phyloP scores from a whole-genome alignment of 1,140 invertebrate genomes.

The Drosophila ironensis region DNA sequence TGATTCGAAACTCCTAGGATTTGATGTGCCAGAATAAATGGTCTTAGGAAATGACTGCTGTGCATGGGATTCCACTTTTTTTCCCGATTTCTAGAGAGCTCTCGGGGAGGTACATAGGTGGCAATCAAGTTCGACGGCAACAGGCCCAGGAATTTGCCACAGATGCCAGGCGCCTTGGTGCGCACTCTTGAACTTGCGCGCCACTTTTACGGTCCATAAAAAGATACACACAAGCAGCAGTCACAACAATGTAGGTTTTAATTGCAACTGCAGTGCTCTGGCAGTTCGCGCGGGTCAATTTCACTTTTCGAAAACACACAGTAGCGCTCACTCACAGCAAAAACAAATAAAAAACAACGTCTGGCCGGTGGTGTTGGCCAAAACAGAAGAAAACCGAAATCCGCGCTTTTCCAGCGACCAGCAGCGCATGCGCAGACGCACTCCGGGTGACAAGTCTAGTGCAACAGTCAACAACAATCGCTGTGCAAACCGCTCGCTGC shows the following conservation, averaged over 20 bases:
- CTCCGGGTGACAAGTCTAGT: too few relatives aligned
- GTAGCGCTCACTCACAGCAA: constrained; percentile 5
- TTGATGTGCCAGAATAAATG: too few relatives aligned
- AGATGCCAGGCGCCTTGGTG: too few relatives aligned
- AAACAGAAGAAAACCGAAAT: background rate
- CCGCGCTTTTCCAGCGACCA: background rate
- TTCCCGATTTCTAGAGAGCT: too few relatives aligned
- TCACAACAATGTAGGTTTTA: background rate
- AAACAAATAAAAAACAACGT: background rate
- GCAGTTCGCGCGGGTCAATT: background rate
- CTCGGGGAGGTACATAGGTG: too few relatives aligned
- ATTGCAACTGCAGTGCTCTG: constrained; percentile 4
- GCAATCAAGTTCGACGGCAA: constrained; percentile 6
- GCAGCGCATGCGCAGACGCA: constrained; percentile 20
- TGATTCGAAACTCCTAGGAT: too few relatives aligned
- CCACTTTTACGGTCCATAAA: constrained; percentile 9
- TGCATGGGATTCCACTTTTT: too few relatives aligned
- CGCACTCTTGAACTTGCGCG: constrained; percentile 45
- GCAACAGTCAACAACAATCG: constrained; percentile 7
- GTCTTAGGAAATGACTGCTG: too few relatives aligned
- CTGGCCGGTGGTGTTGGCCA: background rate
- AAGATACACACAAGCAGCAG: background rate
- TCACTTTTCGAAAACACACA: background rate
- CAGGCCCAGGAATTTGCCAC: constrained; percentile 12
- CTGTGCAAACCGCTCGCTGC: constrained; percentile 65